A percentile compares a stretch with the other conserved stretches of the same genome.
Evolutionary conservation across 2,888 invertebrate species (phyloP).

Genomic region (Ophonus ardosiacus): DNA sequence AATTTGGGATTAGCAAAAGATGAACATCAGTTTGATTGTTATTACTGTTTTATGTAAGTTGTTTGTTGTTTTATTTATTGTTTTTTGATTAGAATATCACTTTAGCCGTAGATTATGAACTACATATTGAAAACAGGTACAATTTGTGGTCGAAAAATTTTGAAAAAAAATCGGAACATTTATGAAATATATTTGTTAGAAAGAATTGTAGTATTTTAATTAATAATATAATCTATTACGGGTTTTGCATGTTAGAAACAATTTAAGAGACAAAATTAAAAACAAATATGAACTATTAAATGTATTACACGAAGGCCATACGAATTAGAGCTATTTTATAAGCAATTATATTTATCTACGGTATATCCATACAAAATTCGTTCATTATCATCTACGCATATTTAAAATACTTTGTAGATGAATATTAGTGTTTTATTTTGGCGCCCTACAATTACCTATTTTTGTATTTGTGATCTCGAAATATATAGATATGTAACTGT

Average conservation of each 20-base stretch:
- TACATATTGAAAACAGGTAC: too few relatives aligned
- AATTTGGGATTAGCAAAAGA: conserved; percentile 5
- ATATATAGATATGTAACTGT: conserved; percentile 41
- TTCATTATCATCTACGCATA: neutral
- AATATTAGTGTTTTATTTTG: conserved; percentile 4
- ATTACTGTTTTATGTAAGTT: conserved; percentile 9
- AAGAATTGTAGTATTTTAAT: too few relatives aligned
- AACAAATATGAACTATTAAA: neutral
- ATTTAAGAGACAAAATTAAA: neutral
- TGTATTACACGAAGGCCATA: conserved; percentile 2
- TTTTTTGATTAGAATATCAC: neutral
- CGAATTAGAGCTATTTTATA: neutral
- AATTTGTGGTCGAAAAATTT: too few relatives aligned
- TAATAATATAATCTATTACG: too few relatives aligned
- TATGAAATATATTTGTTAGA: too few relatives aligned
- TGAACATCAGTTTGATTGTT: neutral
- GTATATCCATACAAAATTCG: neutral
- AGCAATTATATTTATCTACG: neutral
- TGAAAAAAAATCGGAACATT: too few relatives aligned
- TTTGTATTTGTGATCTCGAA: conserved; percentile 26
- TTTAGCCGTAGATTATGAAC: too few relatives aligned
- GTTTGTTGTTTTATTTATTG: neutral
- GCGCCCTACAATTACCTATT: conserved; percentile 27
- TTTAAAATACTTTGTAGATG: neutral
- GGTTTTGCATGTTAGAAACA: too few relatives aligned